Base-by-base conservation (phyloP, 2,888 invertebrate species). In the Phortica okadai region DNA sequence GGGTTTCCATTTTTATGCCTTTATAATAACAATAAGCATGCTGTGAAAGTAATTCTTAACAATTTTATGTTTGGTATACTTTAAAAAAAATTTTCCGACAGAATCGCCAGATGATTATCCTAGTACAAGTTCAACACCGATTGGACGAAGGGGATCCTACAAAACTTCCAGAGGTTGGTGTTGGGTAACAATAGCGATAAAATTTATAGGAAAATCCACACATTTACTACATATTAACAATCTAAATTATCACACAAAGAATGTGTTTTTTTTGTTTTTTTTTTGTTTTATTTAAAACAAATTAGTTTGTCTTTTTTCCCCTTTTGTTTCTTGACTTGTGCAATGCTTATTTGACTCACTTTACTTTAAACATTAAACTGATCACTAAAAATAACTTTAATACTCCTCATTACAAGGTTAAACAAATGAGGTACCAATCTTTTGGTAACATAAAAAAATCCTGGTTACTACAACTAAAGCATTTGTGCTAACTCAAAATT, bases 91-190 rank as follows among this genome's bases (percentile, higher is more conserved):
- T 72, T 72, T 54, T 83, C 78, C 81, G 80, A 88, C 89, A 92
- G 92, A 92, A 89, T 92, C 92, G 74, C 92, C 91, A 75, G 92
- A 92, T 89, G 92, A 92, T 88, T 91, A 91, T 88, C 91, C 91
- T 83, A 94, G 93, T 84, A 93, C 93, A 79, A 93, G 93, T 91
- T 92, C 91, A 83, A 94, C 93, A 78, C 94, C 95, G 83, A 93
- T 97, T 82, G 96, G 95, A 78, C 94, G 97, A 54, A 94, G 96
- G 87, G 96, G 96, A 92, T 96, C 96, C 64, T 97, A 96, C 93
- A 97, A 97, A 93, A 96, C 96, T 75, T 96, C 96, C 84, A 93
- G 96, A 95, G 96, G 97, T 97, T 92, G 93, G 94, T 92, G 90
- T 83, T 88, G 90, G 90, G 88, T 88, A 81, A 66, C 77, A 14